A percentile compares a stretch with the other conserved stretches of the same genome.
Evolutionary conservation across 2,113 vertebrate genomes (phyloP).

Genomic region (Cyprinus carpio): DNA sequence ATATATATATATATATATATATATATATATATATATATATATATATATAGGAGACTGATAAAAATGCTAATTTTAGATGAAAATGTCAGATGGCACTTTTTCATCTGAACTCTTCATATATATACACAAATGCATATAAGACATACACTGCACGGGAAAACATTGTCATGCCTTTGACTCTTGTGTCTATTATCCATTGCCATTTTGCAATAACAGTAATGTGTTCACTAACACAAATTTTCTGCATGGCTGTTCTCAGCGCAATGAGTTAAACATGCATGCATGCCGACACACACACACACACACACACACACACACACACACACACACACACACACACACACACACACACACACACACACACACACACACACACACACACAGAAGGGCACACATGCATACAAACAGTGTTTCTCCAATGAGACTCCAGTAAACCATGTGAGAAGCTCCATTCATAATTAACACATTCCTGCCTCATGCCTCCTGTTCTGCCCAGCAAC

Average conservation of each 20-base stretch:
- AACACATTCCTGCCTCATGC: slow-evolving; percentile 76
- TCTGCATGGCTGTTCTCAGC: slow-evolving; percentile 33
- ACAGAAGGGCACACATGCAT: slow-evolving; percentile 6
- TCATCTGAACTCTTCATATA: too few species aligned
- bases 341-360: neutral
- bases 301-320: too few species aligned
- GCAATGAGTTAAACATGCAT: slow-evolving; percentile 33
- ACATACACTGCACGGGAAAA: too few species aligned
- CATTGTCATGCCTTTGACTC: neutral
- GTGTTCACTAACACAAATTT: slow-evolving; percentile 31
- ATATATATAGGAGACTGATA: too few species aligned
- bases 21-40: too few species aligned
- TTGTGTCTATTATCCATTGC: slow-evolving; percentile 31
- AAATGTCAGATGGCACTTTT: too few species aligned
- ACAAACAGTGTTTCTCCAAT: slow-evolving; percentile 23
- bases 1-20: too few species aligned
- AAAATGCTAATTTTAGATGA: too few species aligned
- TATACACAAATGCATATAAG: too few species aligned
- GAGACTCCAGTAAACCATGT: slow-evolving; percentile 42
- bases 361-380: neutral
- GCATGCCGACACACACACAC: slow-evolving; percentile 17
- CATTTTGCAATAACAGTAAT: slow-evolving; percentile 26
- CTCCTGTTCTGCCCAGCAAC: slow-evolving; percentile 78
- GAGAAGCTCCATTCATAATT: slow-evolving; percentile 77
- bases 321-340: too few species aligned